These are phyloP conservation scores for Neoitamus cyanurus DNA, from an alignment of 2,888 invertebrate species.

Conservation along the genomic window DNA sequence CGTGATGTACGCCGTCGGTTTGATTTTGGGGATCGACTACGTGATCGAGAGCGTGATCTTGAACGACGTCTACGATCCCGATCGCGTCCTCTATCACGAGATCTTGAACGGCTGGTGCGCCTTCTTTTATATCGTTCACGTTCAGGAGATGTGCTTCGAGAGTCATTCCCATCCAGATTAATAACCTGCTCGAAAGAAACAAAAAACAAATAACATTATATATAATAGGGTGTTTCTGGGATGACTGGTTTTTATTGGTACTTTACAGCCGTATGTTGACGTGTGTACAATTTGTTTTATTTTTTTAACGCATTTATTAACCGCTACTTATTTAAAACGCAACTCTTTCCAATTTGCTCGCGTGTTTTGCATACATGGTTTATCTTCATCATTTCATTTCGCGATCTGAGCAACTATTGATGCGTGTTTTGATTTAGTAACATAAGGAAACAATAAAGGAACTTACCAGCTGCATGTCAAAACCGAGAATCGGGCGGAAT, in stretches of 20 bases:
- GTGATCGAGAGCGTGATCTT: conserved; percentile 65
- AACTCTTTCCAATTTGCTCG: conserved; percentile 25
- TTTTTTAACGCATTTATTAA: neutral
- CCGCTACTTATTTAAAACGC: conserved; percentile 40
- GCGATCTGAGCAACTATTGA: neutral
- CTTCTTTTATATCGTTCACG: conserved; percentile 67
- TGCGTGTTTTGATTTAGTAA: conserved; percentile 30
- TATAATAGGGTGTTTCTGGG: conserved; percentile 32
- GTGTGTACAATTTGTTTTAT: conserved; percentile 59
- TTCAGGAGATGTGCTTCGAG: conserved; percentile 69
- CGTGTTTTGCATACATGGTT: conserved; percentile 14
- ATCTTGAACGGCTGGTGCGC: conserved; percentile 66
- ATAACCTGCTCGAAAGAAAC: conserved; percentile 60
- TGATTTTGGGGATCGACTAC: conserved; percentile 61
- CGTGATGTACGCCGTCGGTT: conserved; percentile 62
- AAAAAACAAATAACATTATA: conserved; percentile 52
- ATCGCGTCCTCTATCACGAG: conserved; percentile 60
- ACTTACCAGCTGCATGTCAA: conserved; percentile 67
- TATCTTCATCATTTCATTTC: conserved; percentile 47
- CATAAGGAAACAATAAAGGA: conserved; percentile 55
- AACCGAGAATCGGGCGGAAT: conserved; percentile 62
- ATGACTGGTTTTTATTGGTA: conserved; percentile 31
- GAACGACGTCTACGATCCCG: conserved; percentile 65
- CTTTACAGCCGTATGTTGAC: conserved; percentile 61
- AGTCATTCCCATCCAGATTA: conserved; percentile 71